phyloP scores from a whole-genome alignment of 2,797 vertebrate species.

The Eleutherodactylus coqui region DNA sequence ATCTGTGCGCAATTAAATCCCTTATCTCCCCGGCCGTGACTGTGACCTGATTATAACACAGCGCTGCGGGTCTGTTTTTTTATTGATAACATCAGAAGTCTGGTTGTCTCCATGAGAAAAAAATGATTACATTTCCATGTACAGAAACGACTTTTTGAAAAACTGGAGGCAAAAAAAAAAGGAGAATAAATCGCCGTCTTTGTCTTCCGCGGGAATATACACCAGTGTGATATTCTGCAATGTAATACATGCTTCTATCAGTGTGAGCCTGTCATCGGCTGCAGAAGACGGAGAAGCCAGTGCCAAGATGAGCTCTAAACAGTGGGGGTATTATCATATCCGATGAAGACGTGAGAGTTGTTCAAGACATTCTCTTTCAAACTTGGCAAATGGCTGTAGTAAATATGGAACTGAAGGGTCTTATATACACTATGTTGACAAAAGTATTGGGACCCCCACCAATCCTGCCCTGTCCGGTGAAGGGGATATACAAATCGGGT shows the following conservation, averaged over 20 bases:
- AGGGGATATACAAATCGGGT: too few species aligned
- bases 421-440: too few species aligned
- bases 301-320: neutral
- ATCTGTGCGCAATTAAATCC: constrained; percentile 47
- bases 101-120: constrained; percentile 55
- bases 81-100: constrained; percentile 51
- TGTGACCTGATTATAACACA: constrained; percentile 18
- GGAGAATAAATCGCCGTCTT: constrained; percentile 42
- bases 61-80: constrained; percentile 45
- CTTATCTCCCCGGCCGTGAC: constrained; percentile 12
- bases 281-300: neutral
- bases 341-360: neutral
- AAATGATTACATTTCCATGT: constrained; percentile 28
- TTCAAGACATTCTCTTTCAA: neutral
- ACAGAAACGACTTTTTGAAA: constrained; percentile 11
- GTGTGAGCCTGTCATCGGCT: neutral
- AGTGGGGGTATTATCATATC: neutral
- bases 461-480: too few species aligned
- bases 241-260: constrained; percentile 25
- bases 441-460: too few species aligned
- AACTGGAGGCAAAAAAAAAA: constrained; percentile 18
- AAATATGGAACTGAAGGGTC: neutral
- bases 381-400: neutral
- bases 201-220: constrained; percentile 41
- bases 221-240: neutral